phyloP scores from a whole-genome alignment of 64 coral and sea anemone species.

The Hydrozoanthus tunicans region DNA sequence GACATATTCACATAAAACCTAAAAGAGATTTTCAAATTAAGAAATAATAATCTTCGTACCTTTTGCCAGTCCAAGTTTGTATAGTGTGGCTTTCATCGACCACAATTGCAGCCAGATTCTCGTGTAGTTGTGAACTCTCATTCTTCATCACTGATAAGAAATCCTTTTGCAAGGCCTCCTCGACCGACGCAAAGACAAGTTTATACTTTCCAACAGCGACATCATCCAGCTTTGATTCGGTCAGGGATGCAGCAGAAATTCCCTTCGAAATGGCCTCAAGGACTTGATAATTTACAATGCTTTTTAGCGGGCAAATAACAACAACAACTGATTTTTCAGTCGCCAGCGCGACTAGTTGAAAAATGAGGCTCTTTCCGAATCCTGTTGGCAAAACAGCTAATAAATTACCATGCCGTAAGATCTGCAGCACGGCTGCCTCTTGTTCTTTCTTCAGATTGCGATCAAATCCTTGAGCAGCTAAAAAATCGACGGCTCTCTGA shows the following conservation, averaged over 20 bases:
- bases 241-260: background rate
- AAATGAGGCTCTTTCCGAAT: background rate
- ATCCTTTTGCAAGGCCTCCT: background rate
- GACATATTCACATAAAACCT: background rate
- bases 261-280: constrained; percentile 9
- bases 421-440: too few species aligned
- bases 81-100: constrained; percentile 40
- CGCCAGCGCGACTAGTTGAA: background rate
- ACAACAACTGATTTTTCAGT: background rate
- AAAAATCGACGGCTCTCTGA: too few species aligned
- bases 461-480: too few species aligned
- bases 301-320: constrained; percentile 40
- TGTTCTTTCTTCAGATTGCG: too few species aligned
- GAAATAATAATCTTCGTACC: constrained; percentile 9
- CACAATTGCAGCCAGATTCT: background rate
- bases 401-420: background rate
- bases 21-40: background rate
- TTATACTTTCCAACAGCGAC: background rate
- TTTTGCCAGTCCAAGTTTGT: constrained; percentile 42
- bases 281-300: background rate
- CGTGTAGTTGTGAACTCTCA: background rate
- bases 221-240: background rate
- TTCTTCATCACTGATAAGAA: constrained; percentile 10
- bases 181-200: background rate
- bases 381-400: background rate